phyloP scores from a whole-genome alignment of 2,797 vertebrate genomes.

The Hoplostethus atlanticus region DNA sequence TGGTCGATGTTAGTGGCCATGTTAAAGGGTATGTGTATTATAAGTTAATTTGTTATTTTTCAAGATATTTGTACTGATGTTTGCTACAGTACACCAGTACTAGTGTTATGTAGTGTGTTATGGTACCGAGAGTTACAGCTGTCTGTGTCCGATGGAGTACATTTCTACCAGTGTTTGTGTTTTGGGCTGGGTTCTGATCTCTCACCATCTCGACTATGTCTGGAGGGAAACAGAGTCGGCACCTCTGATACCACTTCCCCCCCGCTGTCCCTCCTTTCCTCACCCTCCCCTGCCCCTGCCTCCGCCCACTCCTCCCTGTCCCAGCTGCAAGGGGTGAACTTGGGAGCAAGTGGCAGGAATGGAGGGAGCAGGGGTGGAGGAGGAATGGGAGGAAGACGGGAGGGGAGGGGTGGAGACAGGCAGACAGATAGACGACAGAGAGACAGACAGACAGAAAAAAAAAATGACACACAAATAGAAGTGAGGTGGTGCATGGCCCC shows the following conservation, averaged over 20 bases:
- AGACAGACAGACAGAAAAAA: conserved; percentile 8
- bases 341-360: conserved; percentile 50
- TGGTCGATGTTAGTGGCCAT: conserved; percentile 32
- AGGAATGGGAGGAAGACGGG: conserved; percentile 13
- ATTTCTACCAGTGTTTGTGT: conserved; percentile 32
- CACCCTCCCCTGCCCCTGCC: conserved; percentile 12
- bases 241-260: conserved; percentile 50
- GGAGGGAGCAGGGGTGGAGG: conserved; percentile 4
- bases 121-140: background rate
- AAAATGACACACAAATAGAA: conserved; percentile 25
- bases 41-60: conserved; percentile 37
- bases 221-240: conserved; percentile 50
- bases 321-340: conserved; percentile 73
- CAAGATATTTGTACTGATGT: conserved; percentile 6
- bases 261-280: conserved; percentile 22
- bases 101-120: background rate
- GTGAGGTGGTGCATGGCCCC: conserved; percentile 22
- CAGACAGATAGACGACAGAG: conserved; percentile 5
- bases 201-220: conserved; percentile 34
- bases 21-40: conserved; percentile 32
- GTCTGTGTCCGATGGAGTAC: background rate
- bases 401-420: conserved; percentile 28
- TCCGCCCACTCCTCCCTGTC: conserved; percentile 50
- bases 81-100: background rate
- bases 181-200: conserved; percentile 50